Evolutionary conservation across 2,888 invertebrate genomes (phyloP), one percentile per base, ranked within the genome.

Genomic region (Oxystoma pomonae): DNA sequence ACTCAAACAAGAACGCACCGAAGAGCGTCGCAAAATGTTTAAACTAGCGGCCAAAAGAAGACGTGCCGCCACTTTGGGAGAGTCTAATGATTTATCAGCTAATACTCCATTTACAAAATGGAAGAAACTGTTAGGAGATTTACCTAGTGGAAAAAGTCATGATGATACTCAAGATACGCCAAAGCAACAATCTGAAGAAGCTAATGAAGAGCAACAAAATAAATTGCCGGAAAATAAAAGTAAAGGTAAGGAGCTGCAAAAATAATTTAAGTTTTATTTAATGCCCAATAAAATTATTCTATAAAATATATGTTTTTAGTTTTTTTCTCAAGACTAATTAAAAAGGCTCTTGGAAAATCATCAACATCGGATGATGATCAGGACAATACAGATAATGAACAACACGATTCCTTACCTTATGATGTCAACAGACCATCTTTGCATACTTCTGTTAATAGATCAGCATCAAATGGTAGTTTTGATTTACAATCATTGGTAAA

Each of bases 21-120:
- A 96, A 80, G 96, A 96, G 76, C 85, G 96, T 63, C 85, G 93
- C 69, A 96, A 96, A 83, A 91, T 96, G 86, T 95, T 95, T 74
- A 92, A 92, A 81, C 83, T 95, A 72, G 95, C 90, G 0, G 95
- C 91, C 70, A 87, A 86, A 68, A 77, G 87, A 75, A 75, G 84
- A 74, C 73, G 85, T 62, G 81, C 80, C 73, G 80, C 83, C 66
- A 35, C 12, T 12, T 82, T 86, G 65, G 80, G 86, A 60, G 80
- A 83, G 70, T 82, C 87, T 63, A 79, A 86, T 59, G 84, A 87
- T 72, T 77, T 86, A 76, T 35, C 35, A 7, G 86, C 86, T 70
- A 84, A 82, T 51, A 77, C 86, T 0, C 86, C 88, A 0, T 86
- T 87, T 71, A 81, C 84, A 0, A 85, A 87, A 72, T 90, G 90